phyloP scores from a whole-genome alignment of 64 coral and sea anemone genomes.

The Montipora sp. region DNA sequence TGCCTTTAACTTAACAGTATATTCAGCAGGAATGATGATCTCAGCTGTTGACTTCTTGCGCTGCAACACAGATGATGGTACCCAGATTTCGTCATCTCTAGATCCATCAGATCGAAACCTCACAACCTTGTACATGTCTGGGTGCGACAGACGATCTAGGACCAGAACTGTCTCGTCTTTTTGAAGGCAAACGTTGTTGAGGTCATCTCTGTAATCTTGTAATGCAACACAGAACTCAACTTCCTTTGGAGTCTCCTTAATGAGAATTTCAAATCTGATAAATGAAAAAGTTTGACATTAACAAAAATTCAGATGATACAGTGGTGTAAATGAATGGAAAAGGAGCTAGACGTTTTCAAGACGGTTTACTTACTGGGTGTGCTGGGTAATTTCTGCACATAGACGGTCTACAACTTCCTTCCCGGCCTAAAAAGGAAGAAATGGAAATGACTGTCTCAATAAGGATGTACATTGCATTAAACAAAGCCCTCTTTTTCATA shows the following conservation, averaged over 20 bases:
- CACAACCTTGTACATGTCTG: constrained; percentile 93
- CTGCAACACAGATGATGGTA: constrained; percentile 72
- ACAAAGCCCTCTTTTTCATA: too few species aligned
- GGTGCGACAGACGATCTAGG: constrained; percentile 68
- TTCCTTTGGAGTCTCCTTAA: constrained; percentile 66
- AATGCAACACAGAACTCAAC: constrained; percentile 84
- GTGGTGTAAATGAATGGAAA: too few species aligned
- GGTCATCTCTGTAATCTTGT: constrained; percentile 82
- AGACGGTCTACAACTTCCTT: constrained; percentile 66
- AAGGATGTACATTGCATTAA: neutral
- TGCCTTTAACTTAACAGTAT: constrained; percentile 15
- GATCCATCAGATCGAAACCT: constrained; percentile 81
- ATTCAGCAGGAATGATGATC: constrained; percentile 56
- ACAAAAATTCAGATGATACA: too few species aligned
- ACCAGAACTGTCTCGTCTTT: constrained; percentile 86
- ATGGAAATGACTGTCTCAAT: neutral
- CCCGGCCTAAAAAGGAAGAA: constrained; percentile 37
- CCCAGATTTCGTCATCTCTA: constrained; percentile 84
- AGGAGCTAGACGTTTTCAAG: too few species aligned
- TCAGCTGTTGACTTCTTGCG: constrained; percentile 80
- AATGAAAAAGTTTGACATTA: neutral
- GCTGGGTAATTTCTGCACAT: constrained; percentile 64
- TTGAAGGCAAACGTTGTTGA: constrained; percentile 72
- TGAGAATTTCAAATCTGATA: constrained; percentile 79
- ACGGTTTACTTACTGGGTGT: constrained; percentile 59